These are phyloP conservation scores for Melinopterus prodromus DNA, from an alignment of 2,888 invertebrate genomes.

Conservation along the genomic window DNA sequence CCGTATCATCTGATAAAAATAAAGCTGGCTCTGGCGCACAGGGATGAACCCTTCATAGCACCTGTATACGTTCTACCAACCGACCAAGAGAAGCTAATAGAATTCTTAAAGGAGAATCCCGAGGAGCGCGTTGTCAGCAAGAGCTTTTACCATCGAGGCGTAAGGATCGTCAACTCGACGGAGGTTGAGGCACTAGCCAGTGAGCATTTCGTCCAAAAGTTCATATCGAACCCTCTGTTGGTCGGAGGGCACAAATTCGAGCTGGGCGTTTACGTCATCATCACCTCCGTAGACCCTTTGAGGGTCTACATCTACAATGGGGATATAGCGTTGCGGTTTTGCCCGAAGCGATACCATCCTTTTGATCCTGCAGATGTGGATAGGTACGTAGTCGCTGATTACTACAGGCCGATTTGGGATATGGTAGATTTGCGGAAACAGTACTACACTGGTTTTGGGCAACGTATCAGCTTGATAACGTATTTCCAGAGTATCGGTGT, in stretches of 20 bases:
- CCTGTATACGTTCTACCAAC: not conserved
- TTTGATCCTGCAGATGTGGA: not conserved
- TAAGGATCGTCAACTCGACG: not conserved
- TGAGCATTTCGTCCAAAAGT: not conserved
- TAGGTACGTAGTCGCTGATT: conserved; percentile 5
- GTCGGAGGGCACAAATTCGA: conserved; percentile 5
- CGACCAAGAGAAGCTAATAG: not conserved
- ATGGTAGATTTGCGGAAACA: not conserved
- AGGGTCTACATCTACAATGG: conserved; percentile 7
- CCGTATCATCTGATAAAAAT: not conserved
- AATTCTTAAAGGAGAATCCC: not conserved
- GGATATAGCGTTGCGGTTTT: not conserved
- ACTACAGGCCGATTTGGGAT: not conserved
- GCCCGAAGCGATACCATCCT: not conserved
- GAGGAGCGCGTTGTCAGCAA: not conserved
- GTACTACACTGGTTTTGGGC: not conserved
- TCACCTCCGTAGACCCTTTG: not conserved
- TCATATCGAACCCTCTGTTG: not conserved
- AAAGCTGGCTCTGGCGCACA: not conserved
- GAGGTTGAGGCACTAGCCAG: not conserved
- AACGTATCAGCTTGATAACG: not conserved
- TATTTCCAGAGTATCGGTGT: not conserved
- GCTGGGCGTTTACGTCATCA: not conserved
- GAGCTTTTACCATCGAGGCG: not conserved
- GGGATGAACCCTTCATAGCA: not conserved